Conservation (phyloP, 2,888 invertebrate species). For the Microctonus hyperodae region DNA sequence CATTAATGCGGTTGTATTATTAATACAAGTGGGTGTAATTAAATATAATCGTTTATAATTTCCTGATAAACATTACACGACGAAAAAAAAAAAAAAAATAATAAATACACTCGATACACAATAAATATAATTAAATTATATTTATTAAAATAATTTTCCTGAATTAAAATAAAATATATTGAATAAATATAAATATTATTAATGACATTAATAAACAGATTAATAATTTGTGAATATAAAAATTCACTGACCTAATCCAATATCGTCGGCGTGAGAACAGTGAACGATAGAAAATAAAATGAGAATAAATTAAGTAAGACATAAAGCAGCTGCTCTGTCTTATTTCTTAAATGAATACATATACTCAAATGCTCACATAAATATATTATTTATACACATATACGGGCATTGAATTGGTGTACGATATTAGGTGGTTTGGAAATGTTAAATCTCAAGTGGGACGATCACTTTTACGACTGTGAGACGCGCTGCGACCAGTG, state of each 20-base stretch:
- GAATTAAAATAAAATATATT: no score
- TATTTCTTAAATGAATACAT: background rate
- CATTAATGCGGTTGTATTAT: no score
- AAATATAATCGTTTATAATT: no score
- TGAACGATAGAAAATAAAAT: conserved; percentile 17
- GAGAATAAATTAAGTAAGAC: conserved; percentile 29
- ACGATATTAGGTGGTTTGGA: conserved; percentile 31
- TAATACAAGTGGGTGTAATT: no score
- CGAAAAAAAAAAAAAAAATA: no score
- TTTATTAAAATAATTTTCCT: no score
- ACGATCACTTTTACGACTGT: conserved; percentile 54
- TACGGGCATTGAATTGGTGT: conserved; percentile 21
- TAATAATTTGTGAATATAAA: no score
- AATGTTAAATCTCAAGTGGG: conserved; percentile 35
- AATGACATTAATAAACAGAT: no score
- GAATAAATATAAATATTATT: no score
- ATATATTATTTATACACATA: background rate
- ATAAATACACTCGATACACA: no score
- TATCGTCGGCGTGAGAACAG: background rate
- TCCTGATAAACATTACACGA: no score
- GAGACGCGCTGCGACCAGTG: conserved; percentile 50
- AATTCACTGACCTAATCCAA: background rate
- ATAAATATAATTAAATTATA: no score
- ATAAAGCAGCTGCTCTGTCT: conserved; percentile 37
- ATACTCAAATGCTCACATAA: background rate